These are phyloP conservation scores for Anomalospiza imberbis DNA, from an alignment of 2,797 vertebrate species.

Conservation along the genomic window DNA sequence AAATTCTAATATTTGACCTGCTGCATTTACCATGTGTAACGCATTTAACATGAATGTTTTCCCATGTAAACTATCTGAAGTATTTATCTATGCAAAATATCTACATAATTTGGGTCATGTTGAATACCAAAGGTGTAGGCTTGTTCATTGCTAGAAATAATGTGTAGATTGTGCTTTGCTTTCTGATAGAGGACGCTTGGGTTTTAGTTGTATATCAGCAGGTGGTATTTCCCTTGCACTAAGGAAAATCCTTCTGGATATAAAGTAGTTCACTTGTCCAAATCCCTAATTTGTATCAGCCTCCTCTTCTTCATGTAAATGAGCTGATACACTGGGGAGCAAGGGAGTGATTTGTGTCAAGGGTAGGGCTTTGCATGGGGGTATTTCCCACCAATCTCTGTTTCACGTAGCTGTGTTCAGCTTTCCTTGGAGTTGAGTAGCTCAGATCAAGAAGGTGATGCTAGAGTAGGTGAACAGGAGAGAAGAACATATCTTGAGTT, in stretches of 20 bases:
- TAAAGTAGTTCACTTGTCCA: background rate
- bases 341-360: background rate
- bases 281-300: background rate
- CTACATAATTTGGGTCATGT: background rate
- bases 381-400: background rate
- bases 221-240: background rate
- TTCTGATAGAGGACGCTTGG: background rate
- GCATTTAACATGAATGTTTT: background rate
- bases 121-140: background rate
- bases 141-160: background rate
- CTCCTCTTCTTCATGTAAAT: background rate
- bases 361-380: background rate
- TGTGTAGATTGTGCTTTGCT: background rate
- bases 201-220: background rate
- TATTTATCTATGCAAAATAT: background rate
- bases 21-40: background rate
- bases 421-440: background rate
- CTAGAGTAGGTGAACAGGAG: background rate
- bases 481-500: background rate
- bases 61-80: background rate
- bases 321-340: background rate
- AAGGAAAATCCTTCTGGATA: background rate
- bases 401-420: background rate
- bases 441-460: background rate
- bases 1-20: background rate